Base-by-base conservation (phyloP, 1,140 invertebrate species). In the Bombus affinis region DNA sequence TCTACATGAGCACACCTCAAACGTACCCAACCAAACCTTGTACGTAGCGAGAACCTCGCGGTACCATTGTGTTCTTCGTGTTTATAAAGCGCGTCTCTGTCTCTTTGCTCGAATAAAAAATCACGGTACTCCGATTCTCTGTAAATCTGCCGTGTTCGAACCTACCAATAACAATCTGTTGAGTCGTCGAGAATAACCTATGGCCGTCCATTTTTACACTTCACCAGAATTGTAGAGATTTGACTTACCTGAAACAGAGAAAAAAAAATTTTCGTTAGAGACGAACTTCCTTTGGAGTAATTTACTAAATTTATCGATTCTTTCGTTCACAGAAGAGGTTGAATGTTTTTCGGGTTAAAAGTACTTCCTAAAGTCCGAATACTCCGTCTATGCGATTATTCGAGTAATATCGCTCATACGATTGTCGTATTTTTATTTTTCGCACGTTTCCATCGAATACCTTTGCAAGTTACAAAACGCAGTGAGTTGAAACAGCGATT, bases 1-100 rank as follows among this genome's bases (percentile, higher is more conserved):
- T 95, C 95, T 95, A 95, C 95, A 95, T 95, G 94, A 95, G 95
- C 94, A 95, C 95, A 95, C 94, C 94, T 95, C 94, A 92, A 93
- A 93, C 92, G 92, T 92, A 94, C 91, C 91, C 91, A 94, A 93
- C 93, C 92, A 89, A 93, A 92, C 93, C 92, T 90, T 90, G 87
- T 79, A 74, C 59, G 78, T 75, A 86, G 87, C 89, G 71, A 82
- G 78, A 89, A 53, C 86, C 86, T 86, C 83, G 86, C 85, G 82
- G 84, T 70, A 72, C 76, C 80, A 91, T 92, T 91, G 88, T 89
- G 83, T 74, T 65, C 84, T 32, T 13, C 25, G 73, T 87, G 86
- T 92, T 90, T 88, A 86, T 90, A 88, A 88, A 90, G 76, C 71
- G 74, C 85, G 73, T 90, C 83, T 78, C 80, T 85, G 81, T 87